Evolutionary conservation across 2,888 invertebrate species (phyloP).

Genomic region (Lacanobia oleracea): DNA sequence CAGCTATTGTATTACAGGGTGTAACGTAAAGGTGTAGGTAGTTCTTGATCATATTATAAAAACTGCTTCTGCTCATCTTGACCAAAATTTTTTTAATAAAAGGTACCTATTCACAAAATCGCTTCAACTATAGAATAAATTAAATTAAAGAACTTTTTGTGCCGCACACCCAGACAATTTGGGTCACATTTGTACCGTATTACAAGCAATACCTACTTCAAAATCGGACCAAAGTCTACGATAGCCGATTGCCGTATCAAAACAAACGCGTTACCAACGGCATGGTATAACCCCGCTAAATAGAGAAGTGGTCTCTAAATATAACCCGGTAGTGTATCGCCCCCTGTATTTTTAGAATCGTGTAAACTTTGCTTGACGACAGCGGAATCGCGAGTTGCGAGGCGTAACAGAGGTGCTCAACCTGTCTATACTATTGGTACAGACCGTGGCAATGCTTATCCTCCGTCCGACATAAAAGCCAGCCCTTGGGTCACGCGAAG

Average conservation of each 20-base stretch:
- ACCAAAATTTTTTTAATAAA: too few relatives aligned
- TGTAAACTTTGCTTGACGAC: slow-evolving; percentile 49
- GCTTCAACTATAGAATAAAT: too few relatives aligned
- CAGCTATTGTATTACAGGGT: too few relatives aligned
- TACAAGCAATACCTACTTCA: slow-evolving; percentile 21
- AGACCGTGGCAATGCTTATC: too few relatives aligned
- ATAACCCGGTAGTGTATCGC: slow-evolving; percentile 14
- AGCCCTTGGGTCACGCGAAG: too few relatives aligned
- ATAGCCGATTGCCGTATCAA: slow-evolving; percentile 15
- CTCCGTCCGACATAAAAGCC: too few relatives aligned
- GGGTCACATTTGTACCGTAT: slow-evolving; percentile 22
- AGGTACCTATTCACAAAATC: too few relatives aligned
- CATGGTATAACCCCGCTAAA: slow-evolving; percentile 32
- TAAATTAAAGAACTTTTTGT: too few relatives aligned
- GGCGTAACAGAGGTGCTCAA: slow-evolving; percentile 47
- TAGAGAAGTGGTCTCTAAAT: slow-evolving; percentile 23
- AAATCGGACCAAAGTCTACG: slow-evolving; percentile 36
- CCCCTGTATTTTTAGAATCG: slow-evolving; percentile 40
- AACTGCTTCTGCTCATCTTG: too few relatives aligned
- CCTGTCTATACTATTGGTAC: slow-evolving; percentile 15
- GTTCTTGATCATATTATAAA: too few relatives aligned
- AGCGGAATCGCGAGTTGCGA: neutral
- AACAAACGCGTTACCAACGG: slow-evolving; percentile 40
- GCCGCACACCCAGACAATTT: neutral
- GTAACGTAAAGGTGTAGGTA: too few relatives aligned